Base-by-base conservation (phyloP, 2,888 invertebrate species). In the Terebella lapidaria region DNA sequence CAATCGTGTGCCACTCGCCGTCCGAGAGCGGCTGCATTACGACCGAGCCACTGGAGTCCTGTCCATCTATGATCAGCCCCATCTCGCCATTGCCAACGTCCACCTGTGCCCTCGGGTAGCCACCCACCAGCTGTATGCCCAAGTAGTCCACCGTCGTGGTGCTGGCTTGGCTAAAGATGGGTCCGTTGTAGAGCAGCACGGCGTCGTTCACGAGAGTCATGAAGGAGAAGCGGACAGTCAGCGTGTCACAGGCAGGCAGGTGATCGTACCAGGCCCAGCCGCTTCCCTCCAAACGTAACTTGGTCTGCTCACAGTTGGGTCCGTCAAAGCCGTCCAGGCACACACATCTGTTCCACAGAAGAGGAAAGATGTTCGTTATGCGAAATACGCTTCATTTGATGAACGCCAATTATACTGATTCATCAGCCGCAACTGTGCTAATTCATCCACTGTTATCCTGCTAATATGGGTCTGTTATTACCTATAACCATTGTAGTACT, bases 191-290 rank as follows among this genome's bases (percentile, higher is more conserved):
- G 51, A 99, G 83, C 58, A 99, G 84, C 35, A 96, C 84, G 1
- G 94, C 96, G 78, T 94, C 92, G 0, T 70, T 60, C 3, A 90
- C 89, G 22, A 22, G 54, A 1, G 97, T 95, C 67, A 94, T 89
- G 76, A 99, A 95, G 82, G 97, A 95, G 65, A 99, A 87, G 75
- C 92, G 94, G 68, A 97, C 85, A 83, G 94, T 93, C 42, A 94
- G 93, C 67, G 87, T 89, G 72, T 94, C 93, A 81, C 97, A 97
- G 65, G 75, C 74, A 20, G 70, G 69, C 59, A 99, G 84, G 0
- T 97, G 89, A 0, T 94, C 92, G 84, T 94, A 96, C 94, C 97
- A 94, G 24, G 96, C 96, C 91, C 94, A 97, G 10, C 96, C 95
- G 70, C 90, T 90, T 25, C 94, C 94, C 66, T 89, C 86, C 83